Evolutionary conservation across 1,140 invertebrate species (phyloP).

Genomic region (Drosophila sechellia): DNA sequence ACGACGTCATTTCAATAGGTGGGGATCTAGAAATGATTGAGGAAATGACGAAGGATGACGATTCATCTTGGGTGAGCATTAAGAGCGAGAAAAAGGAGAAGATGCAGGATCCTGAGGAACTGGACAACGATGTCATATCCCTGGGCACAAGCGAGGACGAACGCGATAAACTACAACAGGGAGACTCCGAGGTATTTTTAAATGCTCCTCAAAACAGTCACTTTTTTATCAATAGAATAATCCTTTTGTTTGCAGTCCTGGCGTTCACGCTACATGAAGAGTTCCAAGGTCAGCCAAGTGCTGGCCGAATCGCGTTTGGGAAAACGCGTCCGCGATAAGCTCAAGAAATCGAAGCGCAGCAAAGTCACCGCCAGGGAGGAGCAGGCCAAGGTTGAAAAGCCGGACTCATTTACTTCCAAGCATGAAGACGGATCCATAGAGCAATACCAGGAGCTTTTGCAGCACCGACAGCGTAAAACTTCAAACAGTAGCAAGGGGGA

Average conservation of each 20-base stretch:
- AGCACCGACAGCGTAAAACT: slow-evolving; percentile 73
- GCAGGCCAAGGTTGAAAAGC: slow-evolving; percentile 30
- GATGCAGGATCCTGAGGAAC: slow-evolving; percentile 36
- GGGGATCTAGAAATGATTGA: slow-evolving; percentile 79
- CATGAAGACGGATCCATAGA: slow-evolving; percentile 82
- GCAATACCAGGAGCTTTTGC: slow-evolving; percentile 78
- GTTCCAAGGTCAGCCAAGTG: slow-evolving; percentile 86
- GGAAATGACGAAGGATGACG: slow-evolving; percentile 63
- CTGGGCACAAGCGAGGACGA: slow-evolving; percentile 81
- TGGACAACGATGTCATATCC: slow-evolving; percentile 76
- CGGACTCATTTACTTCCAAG: slow-evolving; percentile 57
- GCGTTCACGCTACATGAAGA: slow-evolving; percentile 84
- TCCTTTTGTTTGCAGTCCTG: slow-evolving; percentile 61
- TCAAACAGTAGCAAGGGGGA: slow-evolving; percentile 67
- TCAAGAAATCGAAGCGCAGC: slow-evolving; percentile 85
- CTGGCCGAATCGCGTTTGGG: slow-evolving; percentile 86
- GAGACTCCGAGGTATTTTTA: slow-evolving; percentile 51
- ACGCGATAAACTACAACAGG: slow-evolving; percentile 51
- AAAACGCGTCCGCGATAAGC: slow-evolving; percentile 87
- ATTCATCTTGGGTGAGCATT: slow-evolving; percentile 22
- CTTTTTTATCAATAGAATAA: background rate
- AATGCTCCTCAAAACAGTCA: background rate
- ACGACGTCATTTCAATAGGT: slow-evolving; percentile 82
- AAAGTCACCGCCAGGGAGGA: slow-evolving; percentile 29
- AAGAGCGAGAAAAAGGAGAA: slow-evolving; percentile 36